These are phyloP conservation scores for Clinocottus analis DNA, from an alignment of 2,113 vertebrate species.

Conservation along the genomic window DNA sequence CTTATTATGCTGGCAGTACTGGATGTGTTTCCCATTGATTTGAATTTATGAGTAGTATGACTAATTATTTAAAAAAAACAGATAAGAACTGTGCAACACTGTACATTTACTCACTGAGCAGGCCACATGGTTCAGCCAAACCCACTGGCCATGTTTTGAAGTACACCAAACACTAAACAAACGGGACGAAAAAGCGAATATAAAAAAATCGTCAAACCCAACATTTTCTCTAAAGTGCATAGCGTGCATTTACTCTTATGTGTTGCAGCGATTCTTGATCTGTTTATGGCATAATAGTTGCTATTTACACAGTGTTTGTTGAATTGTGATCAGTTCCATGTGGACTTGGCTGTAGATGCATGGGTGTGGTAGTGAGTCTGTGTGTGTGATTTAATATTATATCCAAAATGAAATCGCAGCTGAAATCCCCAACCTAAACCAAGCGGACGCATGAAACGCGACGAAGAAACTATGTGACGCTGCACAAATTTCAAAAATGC, in stretches of 20 bases:
- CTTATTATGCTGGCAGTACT: neutral
- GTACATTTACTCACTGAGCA: neutral
- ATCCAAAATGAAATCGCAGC: slow-evolving; percentile 17
- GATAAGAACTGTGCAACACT: slow-evolving; percentile 3
- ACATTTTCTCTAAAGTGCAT: slow-evolving; percentile 1
- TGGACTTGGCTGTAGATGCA: slow-evolving; percentile 13
- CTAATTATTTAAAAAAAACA: neutral
- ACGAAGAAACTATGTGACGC: neutral
- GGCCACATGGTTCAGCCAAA: neutral
- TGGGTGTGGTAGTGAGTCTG: slow-evolving; percentile 15
- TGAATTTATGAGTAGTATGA: neutral
- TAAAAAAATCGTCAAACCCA: slow-evolving; percentile 16
- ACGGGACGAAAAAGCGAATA: slow-evolving; percentile 9
- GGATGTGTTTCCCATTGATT: slow-evolving; percentile 14
- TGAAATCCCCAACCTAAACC: neutral
- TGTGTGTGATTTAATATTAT: neutral
- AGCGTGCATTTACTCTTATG: neutral
- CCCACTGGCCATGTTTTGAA: neutral
- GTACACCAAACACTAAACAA: neutral
- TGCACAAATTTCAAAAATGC: neutral
- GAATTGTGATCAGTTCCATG: slow-evolving; percentile 46
- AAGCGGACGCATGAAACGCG: neutral
- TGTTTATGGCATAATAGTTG: slow-evolving; percentile 40
- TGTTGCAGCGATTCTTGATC: slow-evolving; percentile 9
- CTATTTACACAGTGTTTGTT: slow-evolving; percentile 46